Base-by-base conservation (phyloP, 2,888 invertebrate genomes). In the Eumerus sabulonum region DNA sequence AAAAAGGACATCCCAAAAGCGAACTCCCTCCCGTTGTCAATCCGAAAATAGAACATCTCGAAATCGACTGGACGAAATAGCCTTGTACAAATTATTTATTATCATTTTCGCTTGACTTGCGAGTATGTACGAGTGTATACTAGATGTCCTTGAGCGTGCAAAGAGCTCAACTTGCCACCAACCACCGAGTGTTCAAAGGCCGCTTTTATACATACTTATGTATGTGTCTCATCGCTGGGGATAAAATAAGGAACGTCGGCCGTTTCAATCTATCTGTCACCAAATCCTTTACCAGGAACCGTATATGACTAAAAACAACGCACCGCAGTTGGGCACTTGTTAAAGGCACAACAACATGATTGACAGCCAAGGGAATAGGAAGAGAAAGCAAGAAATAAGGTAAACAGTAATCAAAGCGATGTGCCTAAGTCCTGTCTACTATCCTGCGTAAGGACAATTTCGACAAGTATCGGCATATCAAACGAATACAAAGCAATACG, bases 141-240 rank as follows among this genome's bases (percentile, higher is more conserved):
- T 27, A 27, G 27, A 27, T 4, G 27, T 27, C 27, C 27, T 27
- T 42, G 50, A 51, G 56, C 9, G 9, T 17, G 9, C 9, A 47
- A n/a, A n/a, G n/a, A n/a, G n/a, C n/a, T 9, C 9, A 5, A 54
- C 47, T 44, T 36, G 19, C 54, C 66, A 54, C 47, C 54, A 44
- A 11, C 17, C 12, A 14, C 17, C 4, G 12, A 7, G 27, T 27
- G 2, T 2, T 27, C 7, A 27, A 27, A 2, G 2, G 27, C 7
- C 27, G 27, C 27, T 2, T 27, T 4, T 27, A 7, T 27, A 27
- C 27, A 27, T 27, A 7, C 7, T 27, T 27, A 4, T 27, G 7
- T 4, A 27, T 27, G 27, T 7, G 7, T 27, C 27, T 27, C 7
- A 7, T 27, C 27, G 14, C 19, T 9, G 27, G 42, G n/a, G 42